Evolutionary conservation across 2,113 vertebrate genomes (phyloP), one percentile per base, ranked within the genome.

Genomic region (Channa maculata): DNA sequence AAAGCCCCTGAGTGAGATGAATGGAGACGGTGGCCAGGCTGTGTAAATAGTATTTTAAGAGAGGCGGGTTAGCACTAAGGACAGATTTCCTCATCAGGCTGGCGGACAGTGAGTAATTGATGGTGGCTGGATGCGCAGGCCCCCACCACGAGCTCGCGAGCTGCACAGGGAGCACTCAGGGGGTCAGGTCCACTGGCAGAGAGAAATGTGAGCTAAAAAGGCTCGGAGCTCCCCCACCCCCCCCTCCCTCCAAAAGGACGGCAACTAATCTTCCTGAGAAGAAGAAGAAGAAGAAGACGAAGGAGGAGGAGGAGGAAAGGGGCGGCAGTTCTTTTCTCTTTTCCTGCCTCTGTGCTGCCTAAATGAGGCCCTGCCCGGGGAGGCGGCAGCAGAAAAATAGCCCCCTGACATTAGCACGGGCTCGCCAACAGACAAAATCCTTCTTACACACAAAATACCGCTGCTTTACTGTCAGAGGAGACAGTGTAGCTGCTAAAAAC

Each of bases 61-160:
- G 89, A 83, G 60, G 79, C 51, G 82, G 83, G 89, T 81, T 66
- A 68, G 88, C 75, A 91, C 94, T 94, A 94, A 94, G 93, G 90
- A 93, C 81, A 60, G 75, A 91, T 87, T 79, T 84, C 92, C 94
- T 95, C 93, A 95, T 96, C 94, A 82, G 88, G 84, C 37, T 4
- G 14, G 15, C 3, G 61, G 91, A 93, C 87, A 43, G 71, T 84
- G 87, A 93, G 93, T 96, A 95, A 96, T 95, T 93, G 95, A 96
- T 94, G 73, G 75, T 37, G 65, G 80, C 88, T 75, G 54, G 88
- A 72, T 59, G 81, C 73, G 49, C 4, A 2, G 68, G 84, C 91
- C 83, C 92, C 83, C 60, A 24, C 55, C 12, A 75, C 80, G 15
- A n/a, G 86, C 71, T 62, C 87, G 65, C 2, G 34, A 0, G 8